Base-by-base conservation (phyloP, 2,888 invertebrate genomes). In the Troilus luridus region DNA sequence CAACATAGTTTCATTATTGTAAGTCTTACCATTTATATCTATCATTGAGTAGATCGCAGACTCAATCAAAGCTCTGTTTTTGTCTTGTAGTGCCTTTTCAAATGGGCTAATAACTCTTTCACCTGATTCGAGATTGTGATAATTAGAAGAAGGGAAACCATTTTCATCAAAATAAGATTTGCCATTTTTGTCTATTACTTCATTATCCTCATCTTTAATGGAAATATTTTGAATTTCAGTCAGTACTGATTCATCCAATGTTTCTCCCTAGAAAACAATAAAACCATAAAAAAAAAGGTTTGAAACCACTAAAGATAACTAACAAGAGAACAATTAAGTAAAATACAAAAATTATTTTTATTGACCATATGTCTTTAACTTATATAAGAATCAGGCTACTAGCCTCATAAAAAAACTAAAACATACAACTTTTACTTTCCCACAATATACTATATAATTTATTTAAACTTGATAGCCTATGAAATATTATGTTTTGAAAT, bases 101-200 rank as follows among this genome's bases (percentile, higher is more conserved):
- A 77, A 77, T 19, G 72, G 72, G 19, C 72, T 77, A 41, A 77
- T 24, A 9, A 19, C 17, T 41, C 72, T 77, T 17, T 77, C 17
- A 27, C 41, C 72, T 27, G 72, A 41, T 77, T 77, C 67, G 19
- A 27, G 6, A 14, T 27, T 67, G 14, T 14, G 17, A 77, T 41
- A 1, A 19, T 12, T 8, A 8, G 72, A 77, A 41, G 19, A 41
- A 27, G 72, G 27, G 19, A 77, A 77, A 41, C 72, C 72, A 1
- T 41, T 77, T 41, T 77, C 72, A 77, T 77, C 72, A 77, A 77
- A 77, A 27, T 77, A 77, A 41, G 72, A n/a, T 77, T 77, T 77
- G 17, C 14, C n/a, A 41, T 77, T 77, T 21, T 77, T 77, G 41
- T 41, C 27, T 77, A 19, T 1, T 41, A 8, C 27, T 21, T 77